phyloP scores from a whole-genome alignment of 2,797 vertebrate species.

The Clarias platycephalus region DNA sequence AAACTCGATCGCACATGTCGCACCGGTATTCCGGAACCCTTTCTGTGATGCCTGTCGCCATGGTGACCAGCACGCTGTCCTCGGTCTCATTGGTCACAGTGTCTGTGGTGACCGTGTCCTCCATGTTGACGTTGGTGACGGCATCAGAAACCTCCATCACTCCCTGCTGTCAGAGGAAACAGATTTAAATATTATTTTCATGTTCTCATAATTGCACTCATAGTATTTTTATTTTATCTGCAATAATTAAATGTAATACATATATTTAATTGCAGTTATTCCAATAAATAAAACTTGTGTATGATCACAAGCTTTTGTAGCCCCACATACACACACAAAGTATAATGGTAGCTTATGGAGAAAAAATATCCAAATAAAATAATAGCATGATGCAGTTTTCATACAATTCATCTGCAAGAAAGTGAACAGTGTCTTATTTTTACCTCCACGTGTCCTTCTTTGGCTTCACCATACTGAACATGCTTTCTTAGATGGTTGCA shows the following conservation, averaged over 20 bases:
- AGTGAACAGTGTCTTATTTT: not conserved
- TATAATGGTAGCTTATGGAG: not conserved
- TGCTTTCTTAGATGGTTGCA: slow-evolving; percentile 98
- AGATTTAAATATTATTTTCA: not conserved
- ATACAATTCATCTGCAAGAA: not conserved
- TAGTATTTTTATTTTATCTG: not conserved
- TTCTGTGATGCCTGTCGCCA: slow-evolving; percentile 67
- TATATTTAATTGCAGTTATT: not conserved
- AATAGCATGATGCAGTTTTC: not conserved
- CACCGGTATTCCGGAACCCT: slow-evolving; percentile 89
- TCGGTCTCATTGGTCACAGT: slow-evolving; percentile 45
- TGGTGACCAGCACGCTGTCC: slow-evolving; percentile 60
- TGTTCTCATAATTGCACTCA: not conserved
- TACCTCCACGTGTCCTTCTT: slow-evolving; percentile 81
- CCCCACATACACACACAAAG: not conserved
- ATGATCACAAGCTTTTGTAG: not conserved
- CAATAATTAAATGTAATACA: not conserved
- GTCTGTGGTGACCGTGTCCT: slow-evolving; percentile 59
- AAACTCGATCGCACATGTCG: slow-evolving; percentile 90
- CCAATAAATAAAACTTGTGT: not conserved
- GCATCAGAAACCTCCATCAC: slow-evolving; percentile 65
- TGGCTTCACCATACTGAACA: slow-evolving; percentile 90
- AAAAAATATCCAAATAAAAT: not conserved
- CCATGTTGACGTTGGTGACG: slow-evolving; percentile 68
- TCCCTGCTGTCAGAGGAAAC: slow-evolving; percentile 67